Evolutionary conservation across 2,797 vertebrate genomes (phyloP), one percentile per base, ranked within the genome.

Genomic region (Microctenopoma stevenorrisi): DNA sequence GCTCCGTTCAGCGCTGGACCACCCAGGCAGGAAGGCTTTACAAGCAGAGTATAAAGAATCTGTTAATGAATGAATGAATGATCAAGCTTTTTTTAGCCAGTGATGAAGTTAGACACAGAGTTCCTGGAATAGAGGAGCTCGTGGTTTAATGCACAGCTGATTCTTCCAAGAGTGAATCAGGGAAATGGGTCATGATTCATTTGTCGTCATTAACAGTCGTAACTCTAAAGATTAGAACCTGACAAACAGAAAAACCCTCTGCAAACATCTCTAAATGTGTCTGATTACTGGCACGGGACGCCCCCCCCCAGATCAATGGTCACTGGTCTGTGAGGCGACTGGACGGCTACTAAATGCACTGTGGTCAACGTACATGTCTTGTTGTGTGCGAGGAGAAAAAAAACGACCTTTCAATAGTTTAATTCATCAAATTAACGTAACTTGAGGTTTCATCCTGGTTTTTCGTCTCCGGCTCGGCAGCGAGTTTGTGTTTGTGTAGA

Each of bases 131-230:
- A 25, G 26, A 30, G 0, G 35, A 4, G n/a, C 46, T 26, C 61
- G 42, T 4, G 40, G 4, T 42, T 42, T 42, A 5, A 15, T 15
- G 40, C 48, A 18, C 35, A 40, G 58, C 3, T 25, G 38, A 50
- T 7, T 67, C 3, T 7, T 52, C 38, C 16, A 5, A 50, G 51
- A 37, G 43, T 4, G 18, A 48, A 62, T 50, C 47, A 22, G 70
- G 15, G 68, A 55, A 55, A 16, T 26, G 51, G 61, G 33, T 70
- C 50, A 12, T 10, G 33, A 79, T 28, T 61, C 49, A 76, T 54
- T 4, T 5, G 43, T 11, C 5, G 12, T 52, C 47, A 67, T 72
- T 26, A 72, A 38, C 26, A 8, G 18, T 3, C 44, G 55, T 64
- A 56, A 68, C 12, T 14, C 5, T 37, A 15, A 6, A 33, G 25